A percentile compares a stretch with the other conserved stretches of the same genome.
These are phyloP conservation scores for Turdus rufiventris DNA, from an alignment of 2,113 vertebrate species.

Conservation along the genomic window DNA sequence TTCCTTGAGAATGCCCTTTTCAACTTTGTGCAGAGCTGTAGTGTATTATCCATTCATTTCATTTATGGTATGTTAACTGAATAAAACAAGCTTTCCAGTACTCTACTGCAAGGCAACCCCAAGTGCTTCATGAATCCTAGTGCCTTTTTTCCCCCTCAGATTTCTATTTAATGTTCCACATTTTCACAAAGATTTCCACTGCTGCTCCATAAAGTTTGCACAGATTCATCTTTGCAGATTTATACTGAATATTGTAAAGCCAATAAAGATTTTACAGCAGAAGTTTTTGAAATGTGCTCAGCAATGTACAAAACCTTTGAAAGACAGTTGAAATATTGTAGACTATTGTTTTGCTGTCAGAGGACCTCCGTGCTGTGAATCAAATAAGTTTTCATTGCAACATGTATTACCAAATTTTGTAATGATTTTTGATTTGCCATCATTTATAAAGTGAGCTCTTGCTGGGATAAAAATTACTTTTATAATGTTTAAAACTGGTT, in stretches of 20 bases:
- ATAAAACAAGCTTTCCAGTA: slow-evolving; percentile 25
- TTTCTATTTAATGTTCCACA: background rate
- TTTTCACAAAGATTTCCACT: slow-evolving; percentile 11
- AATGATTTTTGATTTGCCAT: background rate
- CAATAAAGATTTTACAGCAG: background rate
- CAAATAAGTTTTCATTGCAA: background rate
- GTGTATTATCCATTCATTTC: slow-evolving; percentile 51
- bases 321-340: background rate
- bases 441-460: background rate
- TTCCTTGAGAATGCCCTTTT: slow-evolving; percentile 64
- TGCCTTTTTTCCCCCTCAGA: background rate
- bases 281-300: background rate
- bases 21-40: slow-evolving; percentile 50
- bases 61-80: slow-evolving; percentile 21
- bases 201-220: background rate
- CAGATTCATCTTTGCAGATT: background rate
- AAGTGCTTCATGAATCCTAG: slow-evolving; percentile 2
- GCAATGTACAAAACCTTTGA: background rate
- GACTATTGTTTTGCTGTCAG: background rate
- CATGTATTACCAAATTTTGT: background rate
- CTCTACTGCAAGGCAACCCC: background rate
- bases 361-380: background rate
- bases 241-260: background rate
- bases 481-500: background rate
- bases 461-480: background rate